These are phyloP conservation scores for Agrilus biguttatus DNA, from an alignment of 2,888 invertebrate genomes.

Conservation along the genomic window DNA sequence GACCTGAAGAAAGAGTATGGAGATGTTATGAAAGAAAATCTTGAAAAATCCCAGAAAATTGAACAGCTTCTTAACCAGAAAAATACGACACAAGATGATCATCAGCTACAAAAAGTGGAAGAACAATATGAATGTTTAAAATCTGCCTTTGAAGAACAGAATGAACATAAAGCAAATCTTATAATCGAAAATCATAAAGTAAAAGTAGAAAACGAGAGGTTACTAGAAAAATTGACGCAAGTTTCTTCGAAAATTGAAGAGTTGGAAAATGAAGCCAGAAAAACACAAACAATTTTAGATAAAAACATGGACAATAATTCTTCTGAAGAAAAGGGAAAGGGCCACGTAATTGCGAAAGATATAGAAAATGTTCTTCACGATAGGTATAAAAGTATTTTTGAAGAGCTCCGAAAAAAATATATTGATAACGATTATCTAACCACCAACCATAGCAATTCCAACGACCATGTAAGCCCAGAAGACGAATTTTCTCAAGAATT, in stretches of 20 bases:
- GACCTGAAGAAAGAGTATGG: constrained; percentile 24
- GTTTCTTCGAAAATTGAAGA: neutral
- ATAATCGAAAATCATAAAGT: constrained; percentile 33
- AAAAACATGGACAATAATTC: constrained; percentile 1
- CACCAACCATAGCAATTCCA: neutral
- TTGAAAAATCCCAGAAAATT: constrained; percentile 17
- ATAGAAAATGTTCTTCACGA: constrained; percentile 39
- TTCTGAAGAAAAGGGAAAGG: constrained; percentile 21
- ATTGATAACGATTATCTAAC: constrained; percentile 7
- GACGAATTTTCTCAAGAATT: constrained; percentile 28
- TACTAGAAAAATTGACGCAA: neutral
- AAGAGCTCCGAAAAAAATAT: constrained; percentile 10
- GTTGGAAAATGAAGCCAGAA: neutral
- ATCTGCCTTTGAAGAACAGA: constrained; percentile 9
- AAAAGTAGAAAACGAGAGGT: constrained; percentile 25
- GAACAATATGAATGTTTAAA: constrained; percentile 13
- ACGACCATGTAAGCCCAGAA: constrained; percentile 14
- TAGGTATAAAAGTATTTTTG: constrained; percentile 22
- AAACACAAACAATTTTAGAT: no score
- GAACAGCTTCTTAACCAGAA: constrained; percentile 18
- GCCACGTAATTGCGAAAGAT: constrained; percentile 31
- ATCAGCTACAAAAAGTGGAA: constrained; percentile 15
- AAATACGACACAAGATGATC: constrained; percentile 6
- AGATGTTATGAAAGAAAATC: constrained; percentile 7
- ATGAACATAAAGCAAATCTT: constrained; percentile 32